These are phyloP conservation scores for Amblyopsis rosae DNA, from an alignment of 2,113 vertebrate species.

Conservation along the genomic window DNA sequence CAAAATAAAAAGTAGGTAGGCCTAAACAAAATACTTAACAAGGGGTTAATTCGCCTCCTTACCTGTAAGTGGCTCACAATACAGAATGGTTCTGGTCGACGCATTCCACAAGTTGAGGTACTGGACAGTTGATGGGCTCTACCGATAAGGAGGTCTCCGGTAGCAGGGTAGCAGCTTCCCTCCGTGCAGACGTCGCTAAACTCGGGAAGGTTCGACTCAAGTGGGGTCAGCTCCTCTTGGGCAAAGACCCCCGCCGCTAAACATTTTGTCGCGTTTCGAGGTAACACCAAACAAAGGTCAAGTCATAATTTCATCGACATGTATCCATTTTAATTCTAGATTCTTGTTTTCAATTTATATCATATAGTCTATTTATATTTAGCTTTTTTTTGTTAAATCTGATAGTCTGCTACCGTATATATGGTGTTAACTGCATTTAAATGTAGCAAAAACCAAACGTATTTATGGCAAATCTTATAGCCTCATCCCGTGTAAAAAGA, in stretches of 20 bases:
- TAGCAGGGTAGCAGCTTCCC: constrained; percentile 96
- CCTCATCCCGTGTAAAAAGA: no score
- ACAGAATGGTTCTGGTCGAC: constrained; percentile 86
- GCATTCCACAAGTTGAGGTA: constrained; percentile 89
- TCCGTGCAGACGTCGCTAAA: constrained; percentile 89
- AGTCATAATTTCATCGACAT: no score
- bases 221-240: constrained; percentile 39
- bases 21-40: neutral
- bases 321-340: no score
- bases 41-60: constrained; percentile 8
- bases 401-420: no score
- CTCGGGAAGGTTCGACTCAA: constrained; percentile 70
- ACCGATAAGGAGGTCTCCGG: constrained; percentile 93
- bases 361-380: no score
- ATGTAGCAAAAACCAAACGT: no score
- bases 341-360: no score
- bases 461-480: no score
- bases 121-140: constrained; percentile 83
- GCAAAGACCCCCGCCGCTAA: constrained; percentile 30
- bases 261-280: no score
- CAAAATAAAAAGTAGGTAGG: neutral
- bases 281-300: no score
- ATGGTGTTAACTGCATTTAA: no score
- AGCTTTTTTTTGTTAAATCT: no score
- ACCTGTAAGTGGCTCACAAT: constrained; percentile 98